Conservation (phyloP, 2,888 invertebrate genomes). For the Podabrus alpinus region DNA sequence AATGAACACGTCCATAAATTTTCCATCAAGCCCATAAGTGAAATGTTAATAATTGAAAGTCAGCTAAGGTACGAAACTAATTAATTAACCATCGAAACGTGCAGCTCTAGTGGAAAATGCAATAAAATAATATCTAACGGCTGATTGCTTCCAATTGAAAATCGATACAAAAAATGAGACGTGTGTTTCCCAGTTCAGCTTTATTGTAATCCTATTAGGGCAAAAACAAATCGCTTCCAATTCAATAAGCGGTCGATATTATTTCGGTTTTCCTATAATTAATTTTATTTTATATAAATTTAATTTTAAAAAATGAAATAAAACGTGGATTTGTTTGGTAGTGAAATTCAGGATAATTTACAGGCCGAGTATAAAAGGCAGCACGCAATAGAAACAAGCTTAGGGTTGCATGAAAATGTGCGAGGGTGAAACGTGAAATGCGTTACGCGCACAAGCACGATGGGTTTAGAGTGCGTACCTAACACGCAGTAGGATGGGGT, state of each 20-base stretch:
- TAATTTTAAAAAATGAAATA: too few relatives aligned
- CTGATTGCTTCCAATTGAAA: neutral
- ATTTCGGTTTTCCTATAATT: neutral
- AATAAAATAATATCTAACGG: neutral
- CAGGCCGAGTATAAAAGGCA: conserved; percentile 9
- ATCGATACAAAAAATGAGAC: neutral
- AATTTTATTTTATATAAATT: neutral
- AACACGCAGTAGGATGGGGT: conserved; percentile 23
- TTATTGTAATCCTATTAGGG: neutral
- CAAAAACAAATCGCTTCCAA: neutral
- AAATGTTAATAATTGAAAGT: conserved; percentile 2
- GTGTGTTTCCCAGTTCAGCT: neutral
- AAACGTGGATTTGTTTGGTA: too few relatives aligned
- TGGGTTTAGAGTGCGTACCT: conserved; percentile 15
- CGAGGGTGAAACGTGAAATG: conserved; percentile 9
- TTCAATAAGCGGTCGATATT: neutral
- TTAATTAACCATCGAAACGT: neutral
- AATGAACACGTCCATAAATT: conserved; percentile 16
- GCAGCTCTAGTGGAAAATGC: neutral
- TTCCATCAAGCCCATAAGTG: conserved; percentile 1
- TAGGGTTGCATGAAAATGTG: conserved; percentile 22
- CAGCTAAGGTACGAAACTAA: neutral
- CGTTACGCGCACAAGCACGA: conserved; percentile 10
- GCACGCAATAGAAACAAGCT: conserved; percentile 18
- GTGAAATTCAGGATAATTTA: conserved; percentile 5